Evolutionary conservation across 1,140 invertebrate genomes (phyloP).

Genomic region (Zaprionus ornatus): DNA sequence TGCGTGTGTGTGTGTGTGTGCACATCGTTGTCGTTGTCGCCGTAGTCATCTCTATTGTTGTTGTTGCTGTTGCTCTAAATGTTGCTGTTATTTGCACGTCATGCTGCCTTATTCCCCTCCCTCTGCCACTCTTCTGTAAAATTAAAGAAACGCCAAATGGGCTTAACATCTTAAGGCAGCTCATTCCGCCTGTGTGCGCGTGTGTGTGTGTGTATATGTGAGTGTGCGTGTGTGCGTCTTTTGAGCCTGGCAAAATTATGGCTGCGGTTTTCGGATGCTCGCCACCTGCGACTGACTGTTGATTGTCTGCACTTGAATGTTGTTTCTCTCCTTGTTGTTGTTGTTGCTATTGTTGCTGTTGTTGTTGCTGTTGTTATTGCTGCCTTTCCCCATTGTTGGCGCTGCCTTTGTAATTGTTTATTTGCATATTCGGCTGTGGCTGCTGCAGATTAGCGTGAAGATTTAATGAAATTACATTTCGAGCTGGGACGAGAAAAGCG

Average conservation of each 20-base stretch:
- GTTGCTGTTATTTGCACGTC: constrained; percentile 75
- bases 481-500: constrained; percentile 11
- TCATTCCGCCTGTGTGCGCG: constrained; percentile 29
- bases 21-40: background rate
- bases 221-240: constrained; percentile 15
- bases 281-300: constrained; percentile 53
- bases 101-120: constrained; percentile 30
- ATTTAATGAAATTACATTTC: constrained; percentile 69
- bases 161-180: constrained; percentile 73
- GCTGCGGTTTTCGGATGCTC: constrained; percentile 33
- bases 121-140: background rate
- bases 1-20: constrained; percentile 15
- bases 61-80: constrained; percentile 62
- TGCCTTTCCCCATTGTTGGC: constrained; percentile 9
- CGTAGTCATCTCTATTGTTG: constrained; percentile 19
- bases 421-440: constrained; percentile 70
- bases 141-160: constrained; percentile 73
- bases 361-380: background rate
- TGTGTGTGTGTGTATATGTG: background rate
- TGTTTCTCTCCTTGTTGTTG: background rate
- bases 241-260: constrained; percentile 63
- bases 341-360: background rate
- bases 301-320: constrained; percentile 38
- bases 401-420: constrained; percentile 65
- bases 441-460: constrained; percentile 69